A percentile compares a stretch with the other conserved stretches of the same genome.
phyloP scores from a whole-genome alignment of 92 coral and sea anemone species.

The Galaxea fascicularis region DNA sequence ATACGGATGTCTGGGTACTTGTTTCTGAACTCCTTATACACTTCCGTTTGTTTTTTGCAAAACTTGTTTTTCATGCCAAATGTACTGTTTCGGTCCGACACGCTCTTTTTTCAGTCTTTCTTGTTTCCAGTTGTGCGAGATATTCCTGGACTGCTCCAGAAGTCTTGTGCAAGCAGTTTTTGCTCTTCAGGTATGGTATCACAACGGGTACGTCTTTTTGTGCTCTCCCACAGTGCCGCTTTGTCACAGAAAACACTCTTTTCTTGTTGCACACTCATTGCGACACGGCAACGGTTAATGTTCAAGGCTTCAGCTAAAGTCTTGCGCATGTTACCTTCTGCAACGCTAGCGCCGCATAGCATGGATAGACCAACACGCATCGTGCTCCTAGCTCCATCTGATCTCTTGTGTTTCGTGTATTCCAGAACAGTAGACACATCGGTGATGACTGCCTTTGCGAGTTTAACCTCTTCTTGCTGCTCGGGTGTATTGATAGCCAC shows the following conservation, averaged over 20 bases:
- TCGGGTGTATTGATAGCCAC: constrained; percentile 10
- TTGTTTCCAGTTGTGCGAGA: constrained; percentile 76
- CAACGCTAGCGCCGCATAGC: constrained; percentile 32
- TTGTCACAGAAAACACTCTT: constrained; percentile 17
- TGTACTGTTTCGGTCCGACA: constrained; percentile 50
- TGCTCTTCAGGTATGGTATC: constrained; percentile 52
- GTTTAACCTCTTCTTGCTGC: constrained; percentile 29
- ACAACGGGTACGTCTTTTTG: constrained; percentile 29
- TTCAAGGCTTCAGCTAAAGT: constrained; percentile 36
- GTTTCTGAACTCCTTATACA: constrained; percentile 57
- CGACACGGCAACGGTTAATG: constrained; percentile 45
- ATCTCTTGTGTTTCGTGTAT: constrained; percentile 29
- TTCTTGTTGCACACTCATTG: constrained; percentile 9
- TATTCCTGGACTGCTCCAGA: constrained; percentile 63
- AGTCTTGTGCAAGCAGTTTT: constrained; percentile 58
- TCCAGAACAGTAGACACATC: constrained; percentile 47
- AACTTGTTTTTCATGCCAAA: constrained; percentile 64
- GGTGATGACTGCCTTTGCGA: constrained; percentile 7
- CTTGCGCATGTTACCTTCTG: constrained; percentile 21
- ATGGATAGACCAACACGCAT: constrained; percentile 41
- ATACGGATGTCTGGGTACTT: constrained; percentile 67
- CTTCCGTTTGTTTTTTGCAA: constrained; percentile 75
- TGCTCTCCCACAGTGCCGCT: constrained; percentile 31
- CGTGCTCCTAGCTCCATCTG: constrained; percentile 50
- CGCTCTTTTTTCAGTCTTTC: constrained; percentile 52